Conservation (phyloP, 2,888 invertebrate genomes). For the Arenicola marina region DNA sequence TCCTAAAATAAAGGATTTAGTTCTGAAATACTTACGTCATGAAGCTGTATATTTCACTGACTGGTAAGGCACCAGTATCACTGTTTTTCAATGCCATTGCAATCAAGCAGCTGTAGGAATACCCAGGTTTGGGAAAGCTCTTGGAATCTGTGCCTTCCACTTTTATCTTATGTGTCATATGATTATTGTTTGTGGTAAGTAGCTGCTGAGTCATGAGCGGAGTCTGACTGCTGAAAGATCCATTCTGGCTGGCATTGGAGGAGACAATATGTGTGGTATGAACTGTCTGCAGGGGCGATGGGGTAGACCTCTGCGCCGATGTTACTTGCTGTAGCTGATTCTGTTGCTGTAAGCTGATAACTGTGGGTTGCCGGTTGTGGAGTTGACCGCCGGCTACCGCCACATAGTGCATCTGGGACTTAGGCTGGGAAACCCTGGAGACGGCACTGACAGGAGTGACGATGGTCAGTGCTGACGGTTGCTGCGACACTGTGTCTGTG, state of each 20-base stretch:
- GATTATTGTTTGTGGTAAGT: not conserved
- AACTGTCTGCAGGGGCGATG: too few relatives aligned
- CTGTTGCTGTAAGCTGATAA: not conserved
- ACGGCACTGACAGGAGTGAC: conserved; percentile 6
- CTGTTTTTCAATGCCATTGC: conserved; percentile 98
- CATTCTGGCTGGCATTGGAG: too few relatives aligned
- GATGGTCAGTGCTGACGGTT: too few relatives aligned
- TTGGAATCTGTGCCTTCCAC: conserved; percentile 21
- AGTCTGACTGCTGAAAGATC: too few relatives aligned
- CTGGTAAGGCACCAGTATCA: conserved; percentile 88
- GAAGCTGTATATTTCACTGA: conserved; percentile 97
- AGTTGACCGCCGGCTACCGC: not conserved
- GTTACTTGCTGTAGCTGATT: not conserved
- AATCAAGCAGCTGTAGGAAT: conserved; percentile 96
- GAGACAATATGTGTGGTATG: too few relatives aligned
- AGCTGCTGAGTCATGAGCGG: conserved; percentile 10
- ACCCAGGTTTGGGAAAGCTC: conserved; percentile 89
- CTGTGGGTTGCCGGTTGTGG: not conserved
- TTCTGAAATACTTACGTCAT: conserved; percentile 79
- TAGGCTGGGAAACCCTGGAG: conserved; percentile 14
- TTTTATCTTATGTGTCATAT: not conserved
- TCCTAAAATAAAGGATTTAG: too few relatives aligned
- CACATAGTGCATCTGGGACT: not conserved
- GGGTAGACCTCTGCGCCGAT: not conserved
- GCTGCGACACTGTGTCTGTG: not conserved